Evolutionary conservation across 2,113 vertebrate species (phyloP).

Genomic region (Craseonycteris thonglongyai): DNA sequence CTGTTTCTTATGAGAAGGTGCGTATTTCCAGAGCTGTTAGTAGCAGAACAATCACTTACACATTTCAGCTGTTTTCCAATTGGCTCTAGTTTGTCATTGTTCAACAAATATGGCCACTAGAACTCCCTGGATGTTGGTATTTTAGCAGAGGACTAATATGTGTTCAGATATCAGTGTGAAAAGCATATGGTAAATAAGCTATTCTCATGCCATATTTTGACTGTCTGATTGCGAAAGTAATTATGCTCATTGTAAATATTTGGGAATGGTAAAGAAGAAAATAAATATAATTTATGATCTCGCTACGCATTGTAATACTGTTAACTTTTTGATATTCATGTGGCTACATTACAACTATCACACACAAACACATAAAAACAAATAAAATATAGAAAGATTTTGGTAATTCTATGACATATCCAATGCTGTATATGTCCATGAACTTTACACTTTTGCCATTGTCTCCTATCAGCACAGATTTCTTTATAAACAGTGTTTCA

Average conservation of each 20-base stretch:
- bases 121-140: not conserved
- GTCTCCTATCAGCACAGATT: not conserved
- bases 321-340: not conserved
- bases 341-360: not conserved
- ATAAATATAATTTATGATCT: not conserved
- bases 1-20: not conserved
- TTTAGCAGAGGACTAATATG: not conserved
- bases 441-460: not conserved
- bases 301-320: not conserved
- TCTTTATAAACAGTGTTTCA: not conserved
- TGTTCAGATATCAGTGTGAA: not conserved
- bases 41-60: not conserved
- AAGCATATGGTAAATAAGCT: not conserved
- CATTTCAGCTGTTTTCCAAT: not conserved
- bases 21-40: not conserved
- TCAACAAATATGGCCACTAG: not conserved
- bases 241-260: not conserved
- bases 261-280: not conserved
- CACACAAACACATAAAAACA: not conserved
- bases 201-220: not conserved
- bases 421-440: not conserved
- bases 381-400: not conserved
- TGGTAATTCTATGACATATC: not conserved
- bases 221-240: not conserved
- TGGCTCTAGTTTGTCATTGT: not conserved